Conservation (phyloP, 2,113 vertebrate genomes). For the Ictidomys tridecemlineatus region DNA sequence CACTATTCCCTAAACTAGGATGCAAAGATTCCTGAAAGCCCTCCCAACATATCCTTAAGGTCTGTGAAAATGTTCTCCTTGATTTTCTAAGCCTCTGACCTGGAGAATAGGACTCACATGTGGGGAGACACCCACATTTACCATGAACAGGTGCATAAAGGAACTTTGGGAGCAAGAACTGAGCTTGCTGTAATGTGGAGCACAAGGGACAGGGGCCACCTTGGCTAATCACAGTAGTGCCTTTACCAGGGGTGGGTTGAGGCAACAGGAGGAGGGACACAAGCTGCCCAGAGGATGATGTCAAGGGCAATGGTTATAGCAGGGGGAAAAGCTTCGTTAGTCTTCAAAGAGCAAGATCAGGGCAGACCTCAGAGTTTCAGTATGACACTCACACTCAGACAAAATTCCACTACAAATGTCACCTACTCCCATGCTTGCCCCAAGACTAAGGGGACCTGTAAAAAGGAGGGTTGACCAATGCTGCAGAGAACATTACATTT, state of each 20-base stretch:
- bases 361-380: neutral
- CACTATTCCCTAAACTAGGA: neutral
- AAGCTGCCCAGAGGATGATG: slow-evolving; percentile 20
- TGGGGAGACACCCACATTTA: neutral
- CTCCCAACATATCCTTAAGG: neutral
- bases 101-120: neutral
- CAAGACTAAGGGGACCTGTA: neutral
- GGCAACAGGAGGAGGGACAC: neutral
- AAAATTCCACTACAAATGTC: neutral
- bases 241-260: neutral
- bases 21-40: neutral
- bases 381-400: neutral
- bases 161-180: neutral
- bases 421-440: neutral
- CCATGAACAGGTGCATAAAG: neutral
- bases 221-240: neutral
- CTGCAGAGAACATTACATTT: neutral
- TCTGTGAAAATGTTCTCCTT: neutral
- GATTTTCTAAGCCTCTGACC: neutral
- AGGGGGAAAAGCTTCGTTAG: neutral
- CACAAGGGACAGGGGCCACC: neutral
- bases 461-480: neutral
- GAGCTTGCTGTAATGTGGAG: neutral
- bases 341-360: neutral
- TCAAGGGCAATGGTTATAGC: slow-evolving; percentile 27